phyloP scores from a whole-genome alignment of 2,113 vertebrate genomes.

The Bolborhynchus lineola region DNA sequence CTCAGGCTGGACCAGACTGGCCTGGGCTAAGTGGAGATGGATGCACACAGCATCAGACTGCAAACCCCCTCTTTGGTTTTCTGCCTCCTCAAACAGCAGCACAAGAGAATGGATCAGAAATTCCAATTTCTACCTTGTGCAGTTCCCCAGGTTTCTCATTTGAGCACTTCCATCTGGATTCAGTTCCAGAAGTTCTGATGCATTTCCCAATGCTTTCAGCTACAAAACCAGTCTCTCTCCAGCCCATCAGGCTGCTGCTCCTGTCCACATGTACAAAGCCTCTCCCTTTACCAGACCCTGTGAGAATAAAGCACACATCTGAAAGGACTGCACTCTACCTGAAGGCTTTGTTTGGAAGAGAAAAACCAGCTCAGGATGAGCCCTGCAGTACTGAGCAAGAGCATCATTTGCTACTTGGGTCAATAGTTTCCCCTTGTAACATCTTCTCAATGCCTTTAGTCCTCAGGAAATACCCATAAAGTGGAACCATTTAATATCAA shows the following conservation, averaged over 20 bases:
- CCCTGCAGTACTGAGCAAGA: background rate
- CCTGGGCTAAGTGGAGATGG: accelerated
- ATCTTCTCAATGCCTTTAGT: background rate
- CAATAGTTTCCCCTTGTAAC: background rate
- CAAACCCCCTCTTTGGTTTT: background rate
- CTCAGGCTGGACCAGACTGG: background rate
- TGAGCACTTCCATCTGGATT: background rate
- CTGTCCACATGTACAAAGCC: background rate
- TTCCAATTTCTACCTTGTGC: no score
- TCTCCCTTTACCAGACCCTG: accelerated
- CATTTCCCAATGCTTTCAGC: background rate
- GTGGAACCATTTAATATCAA: background rate
- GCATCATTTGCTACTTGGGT: accelerated
- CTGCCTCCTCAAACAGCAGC: background rate
- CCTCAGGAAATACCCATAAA: background rate
- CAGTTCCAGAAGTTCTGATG: background rate
- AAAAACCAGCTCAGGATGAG: no score
- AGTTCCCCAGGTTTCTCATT: background rate
- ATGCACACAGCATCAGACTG: no score
- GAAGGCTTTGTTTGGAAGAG: background rate
- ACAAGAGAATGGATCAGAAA: background rate
- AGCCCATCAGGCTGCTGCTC: background rate
- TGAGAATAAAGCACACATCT: background rate
- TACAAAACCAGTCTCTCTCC: background rate
- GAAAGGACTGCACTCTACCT: accelerated